Base-by-base conservation (phyloP, 2,797 vertebrate genomes). In the Sebastes alutus region DNA sequence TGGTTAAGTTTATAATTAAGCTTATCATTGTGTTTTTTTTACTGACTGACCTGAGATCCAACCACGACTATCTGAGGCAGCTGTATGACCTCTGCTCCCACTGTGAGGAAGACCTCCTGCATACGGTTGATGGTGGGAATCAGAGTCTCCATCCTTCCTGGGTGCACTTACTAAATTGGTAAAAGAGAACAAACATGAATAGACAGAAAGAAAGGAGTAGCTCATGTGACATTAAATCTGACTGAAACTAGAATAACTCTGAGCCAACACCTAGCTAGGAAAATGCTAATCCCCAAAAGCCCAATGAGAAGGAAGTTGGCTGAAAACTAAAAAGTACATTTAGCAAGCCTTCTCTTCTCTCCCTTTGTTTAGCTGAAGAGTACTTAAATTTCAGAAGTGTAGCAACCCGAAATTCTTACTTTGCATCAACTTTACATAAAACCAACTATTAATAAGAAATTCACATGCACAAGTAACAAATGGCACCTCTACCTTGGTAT, bases 1-100 rank as follows among this genome's bases (percentile, higher is more conserved):
- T 2, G 1, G 1, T 30, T 6, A 6, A 0, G 4, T 38, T 54
- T 13, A 18, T 2, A 27, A 29, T 6, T 0, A 13, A 8, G 7
- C 10, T 38, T 77, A 29, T 25, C 1, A 49, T 56, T 22, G 38
- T 3, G 3, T 11, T 67, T 5, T 70, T 5, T 29, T 23, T 23
- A n/a, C 5, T 7, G 30, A 73, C 94, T 93, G 69, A 97, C 96
- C 96, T 97, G 96, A 66, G 94, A 95, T 78, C 96, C 96, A 55
- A 97, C 95, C 62, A 97, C 96, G 4, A 96, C 93, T 64, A 97
- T 97, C 89, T 97, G 96, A 29, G 96, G 96, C 70, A 97, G 94
- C 79, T 97, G 96, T 55, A 97, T 92, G 83, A 93, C 60, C 56
- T 97, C 96, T 1, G 95, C 88, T 8, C 96, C 96, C 67, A 97